phyloP scores from a whole-genome alignment of 2,888 invertebrate species.

The Merodon equestris region DNA sequence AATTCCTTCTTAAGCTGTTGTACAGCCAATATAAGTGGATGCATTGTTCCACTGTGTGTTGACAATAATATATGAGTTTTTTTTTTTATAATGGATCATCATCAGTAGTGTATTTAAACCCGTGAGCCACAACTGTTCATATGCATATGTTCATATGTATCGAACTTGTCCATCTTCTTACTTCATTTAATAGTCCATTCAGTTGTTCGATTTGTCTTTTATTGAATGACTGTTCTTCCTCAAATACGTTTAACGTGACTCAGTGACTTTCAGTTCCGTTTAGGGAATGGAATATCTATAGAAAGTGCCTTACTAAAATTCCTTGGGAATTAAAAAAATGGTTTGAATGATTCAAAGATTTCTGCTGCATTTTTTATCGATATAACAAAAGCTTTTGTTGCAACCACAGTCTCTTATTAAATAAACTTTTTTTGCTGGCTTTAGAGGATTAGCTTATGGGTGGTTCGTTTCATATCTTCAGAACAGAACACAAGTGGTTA shows the following conservation, averaged over 20 bases:
- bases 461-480: too few relatives aligned
- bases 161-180: not conserved
- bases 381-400: too few relatives aligned
- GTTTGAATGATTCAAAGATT: too few relatives aligned
- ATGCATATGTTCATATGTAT: not conserved
- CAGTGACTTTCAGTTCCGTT: not conserved
- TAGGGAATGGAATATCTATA: too few relatives aligned
- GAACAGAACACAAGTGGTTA: too few relatives aligned
- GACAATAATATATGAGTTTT: constrained; percentile 14
- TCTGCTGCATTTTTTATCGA: too few relatives aligned
- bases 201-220: not conserved
- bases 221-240: constrained; percentile 6
- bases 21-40: constrained; percentile 12
- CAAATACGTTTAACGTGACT: constrained; percentile 19
- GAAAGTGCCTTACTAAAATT: too few relatives aligned
- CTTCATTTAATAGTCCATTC: not conserved
- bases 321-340: too few relatives aligned
- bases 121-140: not conserved
- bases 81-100: constrained; percentile 15
- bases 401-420: too few relatives aligned
- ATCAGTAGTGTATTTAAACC: constrained; percentile 9
- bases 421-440: too few relatives aligned
- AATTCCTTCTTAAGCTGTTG: constrained; percentile 22
- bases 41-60: constrained; percentile 20
- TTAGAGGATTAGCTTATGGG: too few relatives aligned